These are phyloP conservation scores for Chrysogorgia sp. DNA, from an alignment of 92 coral and sea anemone genomes.

Conservation along the genomic window DNA sequence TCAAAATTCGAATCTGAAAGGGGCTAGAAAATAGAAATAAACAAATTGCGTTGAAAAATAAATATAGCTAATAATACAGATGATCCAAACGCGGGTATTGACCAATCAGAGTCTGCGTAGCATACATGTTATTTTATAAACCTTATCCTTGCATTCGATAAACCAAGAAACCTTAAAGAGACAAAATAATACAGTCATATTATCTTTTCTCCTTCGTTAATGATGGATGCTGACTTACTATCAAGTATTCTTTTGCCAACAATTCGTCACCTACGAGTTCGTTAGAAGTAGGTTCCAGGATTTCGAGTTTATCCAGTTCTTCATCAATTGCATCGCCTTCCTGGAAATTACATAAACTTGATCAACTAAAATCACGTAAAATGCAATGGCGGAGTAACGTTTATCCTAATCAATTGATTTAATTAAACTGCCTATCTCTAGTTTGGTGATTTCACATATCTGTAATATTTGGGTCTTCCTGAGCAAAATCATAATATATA, in stretches of 20 bases:
- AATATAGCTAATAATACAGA: neutral
- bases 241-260: constrained; percentile 62
- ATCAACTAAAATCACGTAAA: too few relatives aligned
- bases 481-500: too few relatives aligned
- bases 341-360: constrained; percentile 47
- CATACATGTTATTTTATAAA: too few relatives aligned
- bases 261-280: constrained; percentile 89
- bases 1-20: constrained; percentile 20
- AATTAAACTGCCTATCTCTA: neutral
- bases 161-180: too few relatives aligned
- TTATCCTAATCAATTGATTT: neutral
- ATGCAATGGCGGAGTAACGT: too few relatives aligned
- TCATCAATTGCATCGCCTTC: constrained; percentile 97
- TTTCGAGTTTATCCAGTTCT: constrained; percentile 88
- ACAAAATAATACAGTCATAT: neutral
- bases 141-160: too few relatives aligned
- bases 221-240: constrained; percentile 47
- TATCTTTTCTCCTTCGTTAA: neutral
- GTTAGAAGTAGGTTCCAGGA: constrained; percentile 65
- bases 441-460: too few relatives aligned
- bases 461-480: too few relatives aligned
- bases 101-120: too few relatives aligned
- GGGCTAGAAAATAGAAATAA: constrained; percentile 14
- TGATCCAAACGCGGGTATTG: too few relatives aligned
- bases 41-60: neutral